Base-by-base conservation (phyloP, 2,797 vertebrate genomes). In the Artibeus lituratus region DNA sequence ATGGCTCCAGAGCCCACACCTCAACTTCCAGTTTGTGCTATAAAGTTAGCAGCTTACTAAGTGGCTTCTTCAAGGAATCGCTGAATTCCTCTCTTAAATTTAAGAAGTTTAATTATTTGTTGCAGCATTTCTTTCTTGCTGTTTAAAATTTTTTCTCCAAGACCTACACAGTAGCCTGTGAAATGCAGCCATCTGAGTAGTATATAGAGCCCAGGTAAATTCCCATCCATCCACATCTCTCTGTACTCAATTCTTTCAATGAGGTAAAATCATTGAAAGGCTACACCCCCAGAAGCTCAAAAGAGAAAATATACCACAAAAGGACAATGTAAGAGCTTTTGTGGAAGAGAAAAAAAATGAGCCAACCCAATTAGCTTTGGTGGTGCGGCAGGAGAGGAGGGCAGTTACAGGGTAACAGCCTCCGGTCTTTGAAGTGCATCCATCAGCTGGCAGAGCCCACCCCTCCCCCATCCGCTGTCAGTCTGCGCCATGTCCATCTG, bases 251-350 rank as follows among this genome's bases (percentile, higher is more conserved):
- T 82, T 93, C 72, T 95, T 77, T 93, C 67, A 91, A 32, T 70
- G 55, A 76, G 39, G 72, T 87, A 80, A 83, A 94, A 82, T 86
- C n/a, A 59, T 22, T 72, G 53, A 83, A 87, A 73, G 77, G 15
- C 86, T 82, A 85, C 42, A 44, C 91, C 83, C 39, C 39, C 73
- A 85, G 82, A 51, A 88, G 18, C 53, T 78, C 73, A 49, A 49
- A 92, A 39, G 55, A 94, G 70, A 94, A 93, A 90, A 74, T 94
- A 26, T 47, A 47, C 74, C 69, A 65, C 87, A 81, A 72, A 91
- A 96, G 26, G 39, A 16, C 49, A 90, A 24, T 62, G 8, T 37
- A 70, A 95, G 81, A 70, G 42, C 70, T 87, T 94, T 84, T 12
- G n/a, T 88, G 29, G n/a, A 74, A 87, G 18, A 83, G 35, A 0